Conservation (phyloP, 2,797 vertebrate species). For the Danio aesculapii region DNA sequence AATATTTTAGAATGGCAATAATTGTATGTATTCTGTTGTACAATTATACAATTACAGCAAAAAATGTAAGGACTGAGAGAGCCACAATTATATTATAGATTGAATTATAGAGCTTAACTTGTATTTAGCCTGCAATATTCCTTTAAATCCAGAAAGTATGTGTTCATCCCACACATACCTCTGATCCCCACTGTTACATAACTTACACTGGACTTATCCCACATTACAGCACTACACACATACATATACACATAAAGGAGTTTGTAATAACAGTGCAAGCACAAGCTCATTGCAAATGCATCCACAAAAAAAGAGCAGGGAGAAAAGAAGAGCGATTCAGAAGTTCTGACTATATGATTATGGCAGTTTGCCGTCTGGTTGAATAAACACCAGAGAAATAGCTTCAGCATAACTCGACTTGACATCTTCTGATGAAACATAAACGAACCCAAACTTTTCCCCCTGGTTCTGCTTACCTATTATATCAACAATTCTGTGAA, state of each 20-base stretch:
- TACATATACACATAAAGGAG: background rate
- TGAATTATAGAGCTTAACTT: constrained; percentile 28
- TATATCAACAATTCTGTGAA: constrained; percentile 23
- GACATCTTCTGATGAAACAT: constrained; percentile 11
- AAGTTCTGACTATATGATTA: constrained; percentile 8
- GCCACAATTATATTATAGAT: background rate
- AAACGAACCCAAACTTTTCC: background rate
- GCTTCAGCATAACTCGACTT: constrained; percentile 13
- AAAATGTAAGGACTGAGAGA: background rate
- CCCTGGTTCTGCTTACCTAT: background rate
- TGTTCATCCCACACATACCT: constrained; percentile 21
- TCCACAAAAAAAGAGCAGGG: constrained; percentile 59
- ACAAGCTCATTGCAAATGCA: constrained; percentile 21
- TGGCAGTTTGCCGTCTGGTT: background rate
- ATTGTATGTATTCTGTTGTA: too few species aligned
- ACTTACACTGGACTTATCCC: constrained; percentile 20
- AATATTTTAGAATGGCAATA: too few species aligned
- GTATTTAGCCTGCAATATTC: background rate
- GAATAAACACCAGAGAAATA: constrained; percentile 1
- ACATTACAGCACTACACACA: constrained; percentile 9
- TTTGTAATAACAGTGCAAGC: constrained; percentile 14
- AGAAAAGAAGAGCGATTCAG: constrained; percentile 47
- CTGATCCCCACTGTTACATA: constrained; percentile 30
- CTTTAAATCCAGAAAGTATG: constrained; percentile 17
- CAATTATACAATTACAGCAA: background rate